These are phyloP conservation scores for Hoplodrina blanda DNA, from an alignment of 2,888 invertebrate genomes.

Conservation along the genomic window DNA sequence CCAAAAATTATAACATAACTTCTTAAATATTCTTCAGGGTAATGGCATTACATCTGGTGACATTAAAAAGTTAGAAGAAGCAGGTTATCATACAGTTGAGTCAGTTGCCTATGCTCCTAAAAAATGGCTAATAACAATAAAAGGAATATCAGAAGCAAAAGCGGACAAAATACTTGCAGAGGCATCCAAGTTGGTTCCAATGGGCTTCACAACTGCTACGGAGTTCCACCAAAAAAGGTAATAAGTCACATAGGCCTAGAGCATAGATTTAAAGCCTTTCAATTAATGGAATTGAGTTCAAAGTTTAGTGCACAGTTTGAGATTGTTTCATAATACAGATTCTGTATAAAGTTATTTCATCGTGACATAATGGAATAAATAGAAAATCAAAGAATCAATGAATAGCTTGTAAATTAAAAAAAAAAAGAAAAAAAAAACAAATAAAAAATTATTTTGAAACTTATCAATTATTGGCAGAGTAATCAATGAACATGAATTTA, in stretches of 20 bases:
- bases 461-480: too few species aligned
- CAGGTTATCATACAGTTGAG: conserved; percentile 98
- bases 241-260: neutral
- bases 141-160: conserved; percentile 99
- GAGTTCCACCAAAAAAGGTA: conserved; percentile 97
- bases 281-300: too few species aligned
- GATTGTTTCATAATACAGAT: too few species aligned
- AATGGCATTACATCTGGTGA: conserved; percentile 97
- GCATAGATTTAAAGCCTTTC: too few species aligned
- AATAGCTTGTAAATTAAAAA: too few species aligned
- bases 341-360: too few species aligned
- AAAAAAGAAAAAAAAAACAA: too few species aligned
- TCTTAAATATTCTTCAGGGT: conserved; percentile 90
- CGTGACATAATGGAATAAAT: too few species aligned
- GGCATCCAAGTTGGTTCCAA: conserved; percentile 97
- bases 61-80: conserved; percentile 97
- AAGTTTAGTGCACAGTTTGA: too few species aligned
- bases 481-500: too few species aligned
- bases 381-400: too few species aligned
- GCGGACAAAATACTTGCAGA: conserved; percentile 98
- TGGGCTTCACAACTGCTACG: conserved; percentile 99
- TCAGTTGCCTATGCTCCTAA: conserved; percentile 98
- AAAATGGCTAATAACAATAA: conserved; percentile 96
- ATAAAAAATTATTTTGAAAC: too few species aligned
- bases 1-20: neutral